phyloP scores from a whole-genome alignment of 1,140 invertebrate genomes.

The Achatina immaculata region DNA sequence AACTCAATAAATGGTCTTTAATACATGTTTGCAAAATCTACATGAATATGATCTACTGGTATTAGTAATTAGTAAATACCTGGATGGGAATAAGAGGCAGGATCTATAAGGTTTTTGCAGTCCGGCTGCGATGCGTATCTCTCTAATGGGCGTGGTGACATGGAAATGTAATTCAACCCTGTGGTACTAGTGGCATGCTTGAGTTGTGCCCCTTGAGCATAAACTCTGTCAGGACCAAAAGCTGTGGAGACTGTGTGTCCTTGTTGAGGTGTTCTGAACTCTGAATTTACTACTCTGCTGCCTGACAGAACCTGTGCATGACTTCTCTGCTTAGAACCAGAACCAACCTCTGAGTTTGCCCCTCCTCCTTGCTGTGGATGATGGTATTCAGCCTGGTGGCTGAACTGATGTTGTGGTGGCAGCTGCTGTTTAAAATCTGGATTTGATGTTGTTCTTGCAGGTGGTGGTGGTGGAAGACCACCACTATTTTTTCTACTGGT shows the following conservation, averaged over 20 bases:
- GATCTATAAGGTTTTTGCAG: constrained; percentile 53
- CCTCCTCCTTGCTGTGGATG: neutral
- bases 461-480: constrained; percentile 27
- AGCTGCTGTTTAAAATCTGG: constrained; percentile 11
- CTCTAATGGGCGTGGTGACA: constrained; percentile 39
- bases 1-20: no score
- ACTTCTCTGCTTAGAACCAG: neutral
- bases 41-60: constrained; percentile 5
- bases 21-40: neutral
- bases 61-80: constrained; percentile 1
- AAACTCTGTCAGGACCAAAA: neutral
- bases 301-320: neutral
- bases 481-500: constrained; percentile 10
- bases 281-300: neutral
- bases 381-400: constrained; percentile 6
- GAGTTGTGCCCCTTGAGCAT: constrained; percentile 25
- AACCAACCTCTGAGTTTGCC: neutral
- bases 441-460: constrained; percentile 29
- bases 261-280: neutral
- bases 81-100: constrained; percentile 42
- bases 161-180: constrained; percentile 14
- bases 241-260: neutral
- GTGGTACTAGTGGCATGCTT: constrained; percentile 31
- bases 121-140: constrained; percentile 53
- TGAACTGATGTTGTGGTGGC: constrained; percentile 17